These are phyloP conservation scores for Paradisaea rubra DNA, from an alignment of 2,113 vertebrate genomes.

Conservation along the genomic window DNA sequence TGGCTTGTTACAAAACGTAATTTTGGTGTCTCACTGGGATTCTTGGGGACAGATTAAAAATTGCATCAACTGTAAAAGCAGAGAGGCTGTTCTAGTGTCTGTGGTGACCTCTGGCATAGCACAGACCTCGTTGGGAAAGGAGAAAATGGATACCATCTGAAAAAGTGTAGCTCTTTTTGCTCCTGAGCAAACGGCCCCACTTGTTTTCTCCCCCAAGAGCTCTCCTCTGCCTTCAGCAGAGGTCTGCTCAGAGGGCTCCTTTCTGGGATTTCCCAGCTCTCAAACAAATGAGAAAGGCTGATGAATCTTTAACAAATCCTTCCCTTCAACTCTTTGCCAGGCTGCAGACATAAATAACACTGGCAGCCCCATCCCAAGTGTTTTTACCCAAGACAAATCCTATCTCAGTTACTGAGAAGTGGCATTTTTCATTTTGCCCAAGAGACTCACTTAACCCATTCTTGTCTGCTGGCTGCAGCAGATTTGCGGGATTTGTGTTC, in stretches of 20 bases:
- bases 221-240: background rate
- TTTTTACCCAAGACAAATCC: background rate
- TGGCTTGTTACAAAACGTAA: background rate
- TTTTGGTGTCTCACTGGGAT: background rate
- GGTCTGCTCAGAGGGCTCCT: background rate
- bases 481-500: background rate
- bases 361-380: background rate
- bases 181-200: background rate
- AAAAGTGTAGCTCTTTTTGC: background rate
- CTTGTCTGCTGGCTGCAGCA: background rate
- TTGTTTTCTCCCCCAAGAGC: background rate
- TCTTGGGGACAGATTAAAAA: background rate
- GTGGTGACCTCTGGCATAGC: background rate
- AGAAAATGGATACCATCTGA: background rate
- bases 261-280: background rate
- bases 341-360: background rate
- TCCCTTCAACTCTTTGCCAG: background rate
- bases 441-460: background rate
- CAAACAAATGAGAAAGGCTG: background rate
- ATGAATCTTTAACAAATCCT: conserved; percentile 34
- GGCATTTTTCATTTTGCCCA: background rate
- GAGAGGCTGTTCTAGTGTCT: background rate
- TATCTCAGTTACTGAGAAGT: background rate
- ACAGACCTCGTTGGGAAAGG: background rate
- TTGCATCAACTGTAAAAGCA: background rate